These are phyloP conservation scores for Azemiops feae DNA, from an alignment of 2,113 vertebrate genomes.

Conservation along the genomic window DNA sequence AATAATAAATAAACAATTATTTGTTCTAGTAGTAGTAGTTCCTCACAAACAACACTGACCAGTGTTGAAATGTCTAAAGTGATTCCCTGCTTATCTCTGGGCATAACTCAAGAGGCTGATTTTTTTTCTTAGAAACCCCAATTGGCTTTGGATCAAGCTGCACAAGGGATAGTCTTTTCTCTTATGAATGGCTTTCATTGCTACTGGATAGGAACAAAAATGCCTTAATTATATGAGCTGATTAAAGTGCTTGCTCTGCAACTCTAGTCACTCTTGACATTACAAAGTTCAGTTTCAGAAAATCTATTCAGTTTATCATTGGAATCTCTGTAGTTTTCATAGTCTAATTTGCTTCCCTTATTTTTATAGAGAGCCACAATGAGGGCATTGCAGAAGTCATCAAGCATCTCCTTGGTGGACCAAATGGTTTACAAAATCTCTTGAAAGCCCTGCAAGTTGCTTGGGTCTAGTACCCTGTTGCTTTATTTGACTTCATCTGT, in stretches of 20 bases:
- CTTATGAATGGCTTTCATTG: background rate
- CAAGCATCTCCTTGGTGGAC: too few species aligned
- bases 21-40: background rate
- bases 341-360: too few species aligned
- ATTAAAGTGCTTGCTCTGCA: background rate
- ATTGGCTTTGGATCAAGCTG: background rate
- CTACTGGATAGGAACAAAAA: background rate
- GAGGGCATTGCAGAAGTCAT: too few species aligned
- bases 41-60: background rate
- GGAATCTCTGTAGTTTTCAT: too few species aligned
- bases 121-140: background rate
- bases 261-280: background rate
- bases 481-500: too few species aligned
- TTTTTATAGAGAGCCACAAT: too few species aligned
- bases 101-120: background rate
- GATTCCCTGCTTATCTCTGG: background rate
- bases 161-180: background rate
- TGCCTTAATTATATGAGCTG: background rate
- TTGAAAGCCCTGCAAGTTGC: too few species aligned
- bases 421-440: too few species aligned
- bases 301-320: background rate
- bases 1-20: background rate
- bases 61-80: background rate
- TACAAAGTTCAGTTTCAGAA: background rate
- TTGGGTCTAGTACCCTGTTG: too few species aligned